A percentile compares a stretch with the other conserved stretches of the same genome.
Evolutionary conservation across 2,888 invertebrate genomes (phyloP).

Genomic region (Junonia oenone): DNA sequence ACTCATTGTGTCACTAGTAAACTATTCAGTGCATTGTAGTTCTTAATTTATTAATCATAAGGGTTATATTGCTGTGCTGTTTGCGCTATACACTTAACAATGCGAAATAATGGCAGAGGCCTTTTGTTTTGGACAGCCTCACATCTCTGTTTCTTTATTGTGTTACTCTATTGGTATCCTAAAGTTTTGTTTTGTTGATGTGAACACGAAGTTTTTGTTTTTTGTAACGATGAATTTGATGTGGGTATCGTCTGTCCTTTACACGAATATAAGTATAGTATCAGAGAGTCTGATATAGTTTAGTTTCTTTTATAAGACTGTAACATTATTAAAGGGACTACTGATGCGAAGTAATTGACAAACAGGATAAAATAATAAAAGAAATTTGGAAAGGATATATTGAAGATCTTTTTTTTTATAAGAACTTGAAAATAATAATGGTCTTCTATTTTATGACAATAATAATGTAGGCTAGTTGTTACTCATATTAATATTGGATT

Average conservation of each 20-base stretch:
- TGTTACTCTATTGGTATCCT: constrained; percentile 15
- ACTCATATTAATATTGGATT: too few species aligned
- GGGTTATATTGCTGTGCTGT: constrained; percentile 6
- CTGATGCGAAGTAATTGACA: too few species aligned
- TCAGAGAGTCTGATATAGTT: too few species aligned
- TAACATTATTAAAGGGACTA: too few species aligned
- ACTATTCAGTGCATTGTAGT: constrained; percentile 14
- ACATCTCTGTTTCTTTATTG: constrained; percentile 28
- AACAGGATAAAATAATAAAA: too few species aligned
- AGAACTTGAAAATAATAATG: too few species aligned
- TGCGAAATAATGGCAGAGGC: constrained; percentile 20
- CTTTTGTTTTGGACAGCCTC: constrained; percentile 26
- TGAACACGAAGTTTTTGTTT: not conserved
- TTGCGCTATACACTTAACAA: constrained; percentile 17
- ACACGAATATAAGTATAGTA: too few species aligned
- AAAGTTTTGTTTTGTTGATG: constrained; percentile 8
- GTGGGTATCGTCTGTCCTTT: not conserved
- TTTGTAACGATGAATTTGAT: not conserved
- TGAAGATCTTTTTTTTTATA: too few species aligned
- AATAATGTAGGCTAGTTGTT: too few species aligned
- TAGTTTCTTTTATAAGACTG: too few species aligned
- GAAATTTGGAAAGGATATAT: too few species aligned
- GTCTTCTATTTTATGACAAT: too few species aligned
- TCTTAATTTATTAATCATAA: constrained; percentile 21
- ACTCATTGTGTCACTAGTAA: constrained; percentile 26